These are phyloP conservation scores for Gallinago nigripennis DNA, from an alignment of 2,797 vertebrate species.

Conservation along the genomic window DNA sequence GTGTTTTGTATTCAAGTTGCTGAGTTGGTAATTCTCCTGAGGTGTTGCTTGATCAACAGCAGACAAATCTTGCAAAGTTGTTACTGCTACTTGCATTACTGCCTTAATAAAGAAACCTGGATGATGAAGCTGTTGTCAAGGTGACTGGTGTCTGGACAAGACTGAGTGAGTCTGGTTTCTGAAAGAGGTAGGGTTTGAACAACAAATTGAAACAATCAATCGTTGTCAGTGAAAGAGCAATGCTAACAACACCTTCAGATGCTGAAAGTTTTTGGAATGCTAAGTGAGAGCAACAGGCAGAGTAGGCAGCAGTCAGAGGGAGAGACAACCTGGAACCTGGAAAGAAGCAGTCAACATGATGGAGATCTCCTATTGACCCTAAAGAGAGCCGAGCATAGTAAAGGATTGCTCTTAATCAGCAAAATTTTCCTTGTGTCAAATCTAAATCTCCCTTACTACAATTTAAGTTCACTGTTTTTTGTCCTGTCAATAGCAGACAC, in stretches of 20 bases:
- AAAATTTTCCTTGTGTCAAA: not conserved
- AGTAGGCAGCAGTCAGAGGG: not conserved
- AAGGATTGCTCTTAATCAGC: not conserved
- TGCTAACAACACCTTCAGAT: not conserved
- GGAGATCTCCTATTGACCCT: not conserved
- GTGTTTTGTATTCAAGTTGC: not conserved
- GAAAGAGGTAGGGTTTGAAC: not conserved
- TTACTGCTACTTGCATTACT: not conserved
- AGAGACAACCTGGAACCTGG: not conserved
- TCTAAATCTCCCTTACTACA: not conserved
- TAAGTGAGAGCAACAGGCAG: not conserved
- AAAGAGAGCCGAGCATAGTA: not conserved
- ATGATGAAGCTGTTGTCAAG: not conserved
- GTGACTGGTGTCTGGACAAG: not conserved
- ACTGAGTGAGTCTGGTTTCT: not conserved
- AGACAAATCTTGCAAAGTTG: not conserved
- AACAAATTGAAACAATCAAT: not conserved
- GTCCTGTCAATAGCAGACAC: not conserved
- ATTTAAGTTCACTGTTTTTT: not conserved
- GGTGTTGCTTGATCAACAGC: not conserved
- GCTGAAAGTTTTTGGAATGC: not conserved
- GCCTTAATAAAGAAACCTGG: not conserved
- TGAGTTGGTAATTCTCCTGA: not conserved
- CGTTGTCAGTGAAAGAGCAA: not conserved
- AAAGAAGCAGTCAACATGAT: not conserved